Evolutionary conservation across 2,797 vertebrate genomes (phyloP), one percentile per base, ranked within the genome.

Genomic region (Eospalax fontanierii): DNA sequence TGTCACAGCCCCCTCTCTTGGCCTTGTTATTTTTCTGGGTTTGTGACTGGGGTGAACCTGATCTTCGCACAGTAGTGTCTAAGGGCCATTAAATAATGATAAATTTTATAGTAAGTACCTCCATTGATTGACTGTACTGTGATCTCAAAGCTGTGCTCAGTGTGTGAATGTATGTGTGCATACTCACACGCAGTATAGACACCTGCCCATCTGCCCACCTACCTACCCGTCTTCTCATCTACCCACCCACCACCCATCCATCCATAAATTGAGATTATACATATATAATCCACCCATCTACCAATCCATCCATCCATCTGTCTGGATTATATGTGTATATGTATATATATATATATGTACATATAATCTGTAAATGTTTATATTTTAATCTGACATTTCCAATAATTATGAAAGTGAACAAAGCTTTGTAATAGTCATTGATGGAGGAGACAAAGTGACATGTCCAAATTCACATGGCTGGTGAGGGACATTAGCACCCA

Each of bases 31-130:
- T 85, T 57, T 30, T 35, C 63, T 46, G 35, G 61, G 59, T 89
- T 93, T 92, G 35, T 63, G 91, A 74, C 66, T 91, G 87, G 54
- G 65, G 33, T 63, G 76, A 75, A 89, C 78, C 82, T 57, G 78
- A 81, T 90, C 50, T 40, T 26, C 16, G 40, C 50, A 71, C 30
- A 4, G n/a, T 71, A 50, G 65, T 26, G 21, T 33, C 59, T 30
- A 50, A 28, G 38, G 38, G 50, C 84, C 89, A 92, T 74, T 76
- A 81, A 65, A 38, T 84, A 74, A 89, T 75, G 35, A n/a, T 30
- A 38, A 78, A 35, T 74, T 16, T 87, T 40, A 33, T 24, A 28
- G 63, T 81, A 6, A 86, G 16, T 54, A 90, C 59, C 63, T 92
- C 61, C 19, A 4, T 15, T 57, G 89, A 79, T 88, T 68, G 91